Evolutionary conservation across 2,797 vertebrate species (phyloP).

Genomic region (Nannoperca obscura): DNA sequence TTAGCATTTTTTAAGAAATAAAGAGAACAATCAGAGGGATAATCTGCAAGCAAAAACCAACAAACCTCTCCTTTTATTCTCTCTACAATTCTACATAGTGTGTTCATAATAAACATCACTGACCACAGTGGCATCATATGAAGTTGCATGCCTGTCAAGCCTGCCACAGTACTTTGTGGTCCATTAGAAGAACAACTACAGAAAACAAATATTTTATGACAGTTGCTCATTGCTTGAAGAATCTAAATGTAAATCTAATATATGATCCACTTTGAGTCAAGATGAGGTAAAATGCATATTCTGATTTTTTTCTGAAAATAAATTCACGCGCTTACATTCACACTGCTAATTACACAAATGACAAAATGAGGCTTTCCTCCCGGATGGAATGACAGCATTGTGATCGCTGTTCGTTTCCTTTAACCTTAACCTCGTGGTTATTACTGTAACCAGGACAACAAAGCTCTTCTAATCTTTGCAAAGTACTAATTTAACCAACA

Average conservation of each 20-base stretch:
- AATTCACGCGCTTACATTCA: too few relatives aligned
- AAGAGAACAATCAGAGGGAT: constrained; percentile 28
- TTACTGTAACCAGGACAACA: too few relatives aligned
- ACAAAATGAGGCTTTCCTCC: too few relatives aligned
- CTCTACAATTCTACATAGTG: constrained; percentile 1
- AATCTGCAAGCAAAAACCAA: constrained; percentile 14
- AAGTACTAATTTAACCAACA: too few relatives aligned
- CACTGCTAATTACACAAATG: too few relatives aligned
- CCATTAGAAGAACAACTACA: neutral
- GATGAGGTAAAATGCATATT: neutral
- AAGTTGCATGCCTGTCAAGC: neutral
- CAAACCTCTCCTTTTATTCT: constrained; percentile 15
- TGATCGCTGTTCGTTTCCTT: too few relatives aligned
- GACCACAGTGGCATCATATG: neutral
- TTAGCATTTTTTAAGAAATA: constrained; percentile 42
- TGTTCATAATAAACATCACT: constrained; percentile 15
- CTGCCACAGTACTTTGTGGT: neutral
- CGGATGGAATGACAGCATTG: too few relatives aligned
- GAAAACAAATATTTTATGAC: neutral
- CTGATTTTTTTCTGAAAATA: neutral
- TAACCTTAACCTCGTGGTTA: too few relatives aligned
- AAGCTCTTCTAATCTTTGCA: too few relatives aligned
- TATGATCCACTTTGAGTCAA: neutral
- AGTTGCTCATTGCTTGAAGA: constrained; percentile 1
- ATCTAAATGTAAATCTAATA: neutral